Conservation (phyloP, 2,888 invertebrate species). For the Clitarchus hookeri region DNA sequence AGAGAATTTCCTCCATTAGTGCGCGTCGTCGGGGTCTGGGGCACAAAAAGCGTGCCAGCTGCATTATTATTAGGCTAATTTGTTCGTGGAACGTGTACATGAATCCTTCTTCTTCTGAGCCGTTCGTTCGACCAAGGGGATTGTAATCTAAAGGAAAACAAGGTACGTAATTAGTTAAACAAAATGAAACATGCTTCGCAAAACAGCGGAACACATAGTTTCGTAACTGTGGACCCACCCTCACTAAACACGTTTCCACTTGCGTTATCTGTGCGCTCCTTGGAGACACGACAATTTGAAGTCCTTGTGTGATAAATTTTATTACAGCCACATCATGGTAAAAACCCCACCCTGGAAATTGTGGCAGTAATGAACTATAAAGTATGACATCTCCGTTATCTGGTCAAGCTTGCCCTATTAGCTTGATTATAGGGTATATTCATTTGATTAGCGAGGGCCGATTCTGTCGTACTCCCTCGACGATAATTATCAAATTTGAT, state of each 20-base stretch:
- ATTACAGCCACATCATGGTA: background rate
- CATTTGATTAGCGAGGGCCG: background rate
- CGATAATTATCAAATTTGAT: constrained; percentile 1
- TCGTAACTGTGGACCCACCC: constrained; percentile 7
- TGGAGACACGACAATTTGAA: constrained; percentile 1
- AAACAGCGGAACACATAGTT: background rate
- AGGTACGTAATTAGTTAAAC: constrained; percentile 8
- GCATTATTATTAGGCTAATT: background rate
- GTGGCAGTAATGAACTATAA: constrained; percentile 10
- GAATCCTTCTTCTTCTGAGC: background rate
- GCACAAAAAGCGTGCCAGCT: background rate
- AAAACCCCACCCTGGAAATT: constrained; percentile 25
- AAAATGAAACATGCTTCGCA: background rate
- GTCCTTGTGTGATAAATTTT: background rate
- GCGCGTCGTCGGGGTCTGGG: background rate
- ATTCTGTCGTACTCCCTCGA: background rate
- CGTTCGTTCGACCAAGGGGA: background rate
- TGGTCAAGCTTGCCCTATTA: constrained; percentile 20
- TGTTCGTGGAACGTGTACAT: background rate
- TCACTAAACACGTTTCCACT: background rate
- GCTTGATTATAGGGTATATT: constrained; percentile 19
- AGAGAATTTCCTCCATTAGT: background rate
- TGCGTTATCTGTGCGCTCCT: background rate
- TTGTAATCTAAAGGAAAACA: background rate
- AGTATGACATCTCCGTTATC: constrained; percentile 25